phyloP scores from a whole-genome alignment of 2,888 invertebrate genomes.

The Polyploca ridens region DNA sequence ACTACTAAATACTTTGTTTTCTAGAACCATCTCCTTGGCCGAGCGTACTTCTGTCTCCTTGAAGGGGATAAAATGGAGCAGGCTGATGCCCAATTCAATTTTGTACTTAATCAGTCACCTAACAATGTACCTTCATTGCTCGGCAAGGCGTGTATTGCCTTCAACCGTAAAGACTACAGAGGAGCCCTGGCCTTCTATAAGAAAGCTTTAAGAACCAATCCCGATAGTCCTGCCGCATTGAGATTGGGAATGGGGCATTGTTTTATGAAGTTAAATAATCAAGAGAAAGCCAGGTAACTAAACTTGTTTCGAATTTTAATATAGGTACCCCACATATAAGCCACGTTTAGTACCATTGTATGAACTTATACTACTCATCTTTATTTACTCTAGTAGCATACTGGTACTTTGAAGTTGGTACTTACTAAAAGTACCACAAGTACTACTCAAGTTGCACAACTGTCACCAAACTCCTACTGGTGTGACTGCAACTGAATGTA shows the following conservation, averaged over 20 bases:
- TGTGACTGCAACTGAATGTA: too few species aligned
- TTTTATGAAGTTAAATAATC: conserved; percentile 97
- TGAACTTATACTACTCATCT: too few species aligned
- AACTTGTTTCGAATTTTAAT: not conserved
- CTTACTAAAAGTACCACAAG: too few species aligned
- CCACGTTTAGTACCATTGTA: too few species aligned
- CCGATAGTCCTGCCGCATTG: conserved; percentile 98
- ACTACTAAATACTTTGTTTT: conserved; percentile 23
- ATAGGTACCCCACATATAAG: too few species aligned
- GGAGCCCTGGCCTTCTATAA: conserved; percentile 99
- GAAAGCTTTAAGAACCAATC: conserved; percentile 97
- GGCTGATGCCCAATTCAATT: conserved; percentile 99
- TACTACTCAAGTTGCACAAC: too few species aligned
- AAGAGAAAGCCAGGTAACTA: conserved; percentile 94
- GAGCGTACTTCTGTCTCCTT: conserved; percentile 98
- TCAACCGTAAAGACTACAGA: conserved; percentile 98
- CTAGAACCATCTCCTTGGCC: conserved; percentile 97
- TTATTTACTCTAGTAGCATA: too few species aligned
- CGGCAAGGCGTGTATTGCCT: conserved; percentile 99
- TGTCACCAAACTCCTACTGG: too few species aligned
- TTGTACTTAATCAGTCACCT: conserved; percentile 97
- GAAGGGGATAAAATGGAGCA: conserved; percentile 99
- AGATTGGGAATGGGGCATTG: conserved; percentile 99
- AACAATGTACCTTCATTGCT: conserved; percentile 98
- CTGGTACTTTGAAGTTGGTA: too few species aligned